Evolutionary conservation across 2,797 vertebrate genomes (phyloP).

Genomic region (Petrocephalus schoutedeni): DNA sequence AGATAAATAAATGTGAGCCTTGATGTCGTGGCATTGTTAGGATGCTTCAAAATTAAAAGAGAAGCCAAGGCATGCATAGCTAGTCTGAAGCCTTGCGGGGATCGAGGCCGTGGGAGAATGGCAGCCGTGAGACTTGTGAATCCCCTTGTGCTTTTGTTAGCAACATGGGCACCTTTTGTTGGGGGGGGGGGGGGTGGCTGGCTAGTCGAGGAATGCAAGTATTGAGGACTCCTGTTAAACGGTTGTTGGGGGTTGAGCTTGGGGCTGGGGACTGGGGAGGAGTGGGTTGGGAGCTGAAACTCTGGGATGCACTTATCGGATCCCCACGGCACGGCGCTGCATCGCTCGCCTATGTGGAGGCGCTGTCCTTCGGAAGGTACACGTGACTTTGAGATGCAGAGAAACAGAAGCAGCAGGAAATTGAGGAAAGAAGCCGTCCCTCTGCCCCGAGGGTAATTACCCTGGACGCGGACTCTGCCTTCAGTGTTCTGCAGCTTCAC

Average conservation of each 20-base stretch:
- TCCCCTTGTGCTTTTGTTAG: background rate
- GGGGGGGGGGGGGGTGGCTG: background rate
- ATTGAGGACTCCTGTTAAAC: background rate
- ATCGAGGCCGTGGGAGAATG: background rate
- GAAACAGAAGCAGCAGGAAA: background rate
- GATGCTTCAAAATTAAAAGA: slow-evolving; percentile 1
- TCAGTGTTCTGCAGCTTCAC: background rate
- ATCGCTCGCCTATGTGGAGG: background rate
- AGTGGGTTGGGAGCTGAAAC: background rate
- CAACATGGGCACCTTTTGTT: background rate
- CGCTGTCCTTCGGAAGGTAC: background rate
- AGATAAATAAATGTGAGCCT: background rate
- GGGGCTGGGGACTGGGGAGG: background rate
- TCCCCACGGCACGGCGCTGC: background rate
- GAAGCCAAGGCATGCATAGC: background rate
- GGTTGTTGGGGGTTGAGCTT: background rate
- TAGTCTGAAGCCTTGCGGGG: background rate
- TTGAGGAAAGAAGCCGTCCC: background rate
- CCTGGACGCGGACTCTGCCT: background rate
- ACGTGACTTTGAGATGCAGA: background rate
- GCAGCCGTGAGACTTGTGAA: background rate
- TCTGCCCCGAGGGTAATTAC: background rate
- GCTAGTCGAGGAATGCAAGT: background rate
- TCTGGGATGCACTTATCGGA: background rate
- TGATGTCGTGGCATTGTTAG: background rate